A percentile compares a stretch with the other conserved stretches of the same genome.
Evolutionary conservation across 2,797 vertebrate genomes (phyloP).

Genomic region (Rhodeus uyekii): DNA sequence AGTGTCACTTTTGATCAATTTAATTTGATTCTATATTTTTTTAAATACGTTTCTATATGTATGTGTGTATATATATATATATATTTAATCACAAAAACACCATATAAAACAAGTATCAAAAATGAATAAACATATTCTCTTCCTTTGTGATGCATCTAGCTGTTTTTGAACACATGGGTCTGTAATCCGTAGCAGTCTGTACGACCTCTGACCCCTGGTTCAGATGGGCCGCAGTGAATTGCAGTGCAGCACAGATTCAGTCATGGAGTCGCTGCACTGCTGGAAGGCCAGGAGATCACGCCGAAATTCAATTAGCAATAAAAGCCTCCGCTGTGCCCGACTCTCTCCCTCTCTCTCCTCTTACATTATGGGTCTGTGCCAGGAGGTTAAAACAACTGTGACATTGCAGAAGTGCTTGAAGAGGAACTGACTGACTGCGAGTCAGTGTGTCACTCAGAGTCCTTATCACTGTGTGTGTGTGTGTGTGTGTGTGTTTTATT

Average conservation of each 20-base stretch:
- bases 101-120: no score
- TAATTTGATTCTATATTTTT: neutral
- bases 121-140: neutral
- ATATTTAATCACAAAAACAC: neutral
- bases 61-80: neutral
- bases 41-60: no score
- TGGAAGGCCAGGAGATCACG: conserved; percentile 32
- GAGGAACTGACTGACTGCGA: neutral
- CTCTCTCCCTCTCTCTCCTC: conserved; percentile 17
- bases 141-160: neutral
- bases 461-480: neutral
- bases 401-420: conserved; percentile 1
- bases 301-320: conserved; percentile 54
- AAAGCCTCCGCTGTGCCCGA: conserved; percentile 51
- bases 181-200: neutral
- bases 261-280: conserved; percentile 28
- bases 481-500: neutral
- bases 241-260: neutral
- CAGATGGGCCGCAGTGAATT: neutral
- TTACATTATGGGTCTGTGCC: conserved; percentile 24
- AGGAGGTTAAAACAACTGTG: conserved; percentile 5
- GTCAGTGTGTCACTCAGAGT: neutral
- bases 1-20: neutral
- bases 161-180: neutral
- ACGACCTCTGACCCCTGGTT: conserved; percentile 8